Conservation (phyloP, 2,888 invertebrate genomes). For the Cyrtodaria siliqua region DNA sequence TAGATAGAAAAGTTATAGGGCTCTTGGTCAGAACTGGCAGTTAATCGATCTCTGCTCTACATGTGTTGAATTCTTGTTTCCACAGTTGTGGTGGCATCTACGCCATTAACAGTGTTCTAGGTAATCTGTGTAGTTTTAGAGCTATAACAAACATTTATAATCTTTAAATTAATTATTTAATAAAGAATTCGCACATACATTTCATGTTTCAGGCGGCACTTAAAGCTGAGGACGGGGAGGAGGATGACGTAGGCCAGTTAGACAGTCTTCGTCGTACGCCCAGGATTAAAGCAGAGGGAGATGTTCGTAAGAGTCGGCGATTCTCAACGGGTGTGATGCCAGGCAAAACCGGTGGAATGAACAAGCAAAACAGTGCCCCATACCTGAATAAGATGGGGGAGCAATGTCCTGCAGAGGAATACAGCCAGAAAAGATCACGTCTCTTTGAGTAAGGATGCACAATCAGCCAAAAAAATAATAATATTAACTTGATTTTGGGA, state of each 20-base stretch:
- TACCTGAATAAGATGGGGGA: conserved; percentile 30
- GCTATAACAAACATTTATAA: too few species aligned
- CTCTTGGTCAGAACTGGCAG: too few species aligned
- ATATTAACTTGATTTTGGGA: too few species aligned
- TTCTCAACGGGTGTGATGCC: conserved; percentile 69
- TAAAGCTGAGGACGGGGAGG: conserved; percentile 93
- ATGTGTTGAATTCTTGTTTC: too few species aligned
- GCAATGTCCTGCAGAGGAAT: conserved; percentile 64
- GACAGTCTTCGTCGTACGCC: conserved; percentile 83
- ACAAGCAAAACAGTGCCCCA: conserved; percentile 50
- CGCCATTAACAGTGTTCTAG: too few species aligned
- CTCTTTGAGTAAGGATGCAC: conserved; percentile 72
- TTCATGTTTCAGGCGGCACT: conserved; percentile 92
- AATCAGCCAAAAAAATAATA: too few species aligned
- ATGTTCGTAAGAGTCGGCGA: conserved; percentile 77
- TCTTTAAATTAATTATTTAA: too few species aligned
- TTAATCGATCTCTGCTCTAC: too few species aligned
- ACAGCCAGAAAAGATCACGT: conserved; percentile 65
- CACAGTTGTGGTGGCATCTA: too few species aligned
- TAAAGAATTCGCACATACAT: too few species aligned
- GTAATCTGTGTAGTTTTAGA: too few species aligned
- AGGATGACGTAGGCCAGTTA: conserved; percentile 75
- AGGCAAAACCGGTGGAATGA: conserved; percentile 33
- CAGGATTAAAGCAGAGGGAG: conserved; percentile 81
- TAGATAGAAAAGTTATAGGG: too few species aligned